Evolutionary conservation across 2,797 vertebrate species (phyloP).

Genomic region (Caiman crocodilus): DNA sequence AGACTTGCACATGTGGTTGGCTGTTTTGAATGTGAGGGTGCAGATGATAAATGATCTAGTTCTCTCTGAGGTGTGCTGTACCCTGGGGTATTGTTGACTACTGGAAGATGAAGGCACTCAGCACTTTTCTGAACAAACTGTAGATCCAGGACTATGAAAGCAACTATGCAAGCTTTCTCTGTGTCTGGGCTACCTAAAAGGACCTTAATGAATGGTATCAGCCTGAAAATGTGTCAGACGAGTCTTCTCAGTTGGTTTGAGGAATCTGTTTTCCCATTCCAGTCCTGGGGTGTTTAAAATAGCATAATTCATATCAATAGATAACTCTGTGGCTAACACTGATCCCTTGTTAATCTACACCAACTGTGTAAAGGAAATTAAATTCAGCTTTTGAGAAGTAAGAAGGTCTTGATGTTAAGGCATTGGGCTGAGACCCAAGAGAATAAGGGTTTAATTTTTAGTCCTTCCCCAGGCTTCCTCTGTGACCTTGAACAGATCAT

Average conservation of each 20-base stretch:
- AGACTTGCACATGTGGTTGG: neutral
- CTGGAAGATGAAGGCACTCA: fast-evolving
- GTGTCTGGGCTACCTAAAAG: neutral
- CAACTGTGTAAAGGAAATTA: neutral
- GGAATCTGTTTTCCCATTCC: neutral
- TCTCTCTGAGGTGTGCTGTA: neutral
- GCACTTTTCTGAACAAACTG: neutral
- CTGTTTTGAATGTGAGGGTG: neutral
- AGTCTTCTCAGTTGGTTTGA: neutral
- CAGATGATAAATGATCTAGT: fast-evolving
- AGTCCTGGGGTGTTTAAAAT: neutral
- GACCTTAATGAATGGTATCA: neutral
- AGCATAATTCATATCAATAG: neutral
- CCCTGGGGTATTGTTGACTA: neutral
- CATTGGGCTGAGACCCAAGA: neutral
- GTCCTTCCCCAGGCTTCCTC: neutral
- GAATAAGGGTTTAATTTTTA: neutral
- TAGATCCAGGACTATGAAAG: neutral
- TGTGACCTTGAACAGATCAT: neutral
- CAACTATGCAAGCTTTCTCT: neutral
- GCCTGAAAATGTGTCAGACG: neutral
- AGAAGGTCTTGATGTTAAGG: neutral
- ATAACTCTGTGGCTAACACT: neutral
- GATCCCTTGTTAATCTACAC: constrained; percentile 20
- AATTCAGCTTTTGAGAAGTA: neutral